Evolutionary conservation across 2,888 invertebrate species (phyloP), one percentile per base, ranked within the genome.

Genomic region (Fragum fragum): DNA sequence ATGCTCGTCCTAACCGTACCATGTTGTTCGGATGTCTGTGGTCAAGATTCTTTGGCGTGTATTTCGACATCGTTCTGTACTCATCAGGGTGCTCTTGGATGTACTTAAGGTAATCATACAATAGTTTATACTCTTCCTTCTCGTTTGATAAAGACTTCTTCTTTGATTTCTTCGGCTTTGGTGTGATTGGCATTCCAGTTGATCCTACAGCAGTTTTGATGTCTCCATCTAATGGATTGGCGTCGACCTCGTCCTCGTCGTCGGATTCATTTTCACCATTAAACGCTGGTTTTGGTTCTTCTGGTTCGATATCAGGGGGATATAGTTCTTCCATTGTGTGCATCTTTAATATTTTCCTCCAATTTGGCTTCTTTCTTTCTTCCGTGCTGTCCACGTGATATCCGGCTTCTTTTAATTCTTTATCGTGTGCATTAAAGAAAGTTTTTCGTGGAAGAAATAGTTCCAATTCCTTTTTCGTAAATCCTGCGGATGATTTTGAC

Each of bases 401-500:
- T 0, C 91, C 92, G 9, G 91, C 91, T 6, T 88, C 89, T 71
- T 83, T 87, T 59, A 92, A 72, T 1, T 89, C 88, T 61, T 88
- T 90, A 55, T 90, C 90, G 68, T 92, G 92, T 52, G 90, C 89
- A 79, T 82, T 87, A 76, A 90, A 91, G 77, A 86, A 87, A 74
- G 87, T 89, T 71, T 84, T 88, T 42, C 89, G 74, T 5, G 92
- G 91, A n/a, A 92, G 79, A 59, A 89, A 88, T 42, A 84, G 59
- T 39, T 86, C 86, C 1, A 92, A 81, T n/a, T 90, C 90, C 39
- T 79, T 72, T 47, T 85, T 82, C n/a, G 85, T 69, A 47, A 81
- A 78, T 2, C 80, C 78, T 32, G 16, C 42, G 23, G 78, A 69
- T n/a, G 85, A 79, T 42, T 79, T 85, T 16, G 85, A 77, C 59